Evolutionary conservation across 2,888 invertebrate genomes (phyloP).

Genomic region (Seira musarum): DNA sequence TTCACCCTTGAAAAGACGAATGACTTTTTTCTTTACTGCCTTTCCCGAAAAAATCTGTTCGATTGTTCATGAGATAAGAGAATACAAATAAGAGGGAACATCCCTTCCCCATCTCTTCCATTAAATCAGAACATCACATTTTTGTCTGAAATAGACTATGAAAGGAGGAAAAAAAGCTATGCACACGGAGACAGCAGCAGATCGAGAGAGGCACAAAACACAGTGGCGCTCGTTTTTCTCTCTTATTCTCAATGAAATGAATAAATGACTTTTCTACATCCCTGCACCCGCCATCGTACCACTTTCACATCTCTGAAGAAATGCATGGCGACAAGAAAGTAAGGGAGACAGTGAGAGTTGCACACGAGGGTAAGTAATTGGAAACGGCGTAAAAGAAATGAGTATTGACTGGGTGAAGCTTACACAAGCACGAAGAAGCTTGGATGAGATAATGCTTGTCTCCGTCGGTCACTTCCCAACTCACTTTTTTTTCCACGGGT

Average conservation of each 20-base stretch:
- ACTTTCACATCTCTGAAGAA: background rate
- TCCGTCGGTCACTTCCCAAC: no score
- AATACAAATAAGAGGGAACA: conserved; percentile 33
- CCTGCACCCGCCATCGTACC: background rate
- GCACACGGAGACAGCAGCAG: background rate
- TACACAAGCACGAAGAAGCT: background rate
- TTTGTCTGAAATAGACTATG: conserved; percentile 22
- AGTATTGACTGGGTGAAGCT: conserved; percentile 45
- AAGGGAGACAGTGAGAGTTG: background rate
- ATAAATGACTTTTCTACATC: conserved; percentile 25
- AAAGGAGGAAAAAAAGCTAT: conserved; percentile 13
- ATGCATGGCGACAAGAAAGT: background rate
- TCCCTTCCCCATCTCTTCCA: conserved; percentile 36
- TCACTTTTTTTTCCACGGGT: conserved; percentile 30
- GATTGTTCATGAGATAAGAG: conserved; percentile 55
- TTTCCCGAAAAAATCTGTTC: conserved; percentile 40
- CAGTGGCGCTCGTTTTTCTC: background rate
- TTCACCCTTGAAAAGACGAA: conserved; percentile 33
- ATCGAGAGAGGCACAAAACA: conserved; percentile 1
- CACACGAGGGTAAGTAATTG: conserved; percentile 53
- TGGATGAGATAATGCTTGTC: conserved; percentile 39
- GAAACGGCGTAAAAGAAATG: conserved; percentile 59
- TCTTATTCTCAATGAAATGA: conserved; percentile 20
- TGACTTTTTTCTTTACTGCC: conserved; percentile 37
- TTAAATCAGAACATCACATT: conserved; percentile 53